Evolutionary conservation across 2,797 vertebrate genomes (phyloP), one percentile per base, ranked within the genome.

Genomic region (Cyprinella venusta): DNA sequence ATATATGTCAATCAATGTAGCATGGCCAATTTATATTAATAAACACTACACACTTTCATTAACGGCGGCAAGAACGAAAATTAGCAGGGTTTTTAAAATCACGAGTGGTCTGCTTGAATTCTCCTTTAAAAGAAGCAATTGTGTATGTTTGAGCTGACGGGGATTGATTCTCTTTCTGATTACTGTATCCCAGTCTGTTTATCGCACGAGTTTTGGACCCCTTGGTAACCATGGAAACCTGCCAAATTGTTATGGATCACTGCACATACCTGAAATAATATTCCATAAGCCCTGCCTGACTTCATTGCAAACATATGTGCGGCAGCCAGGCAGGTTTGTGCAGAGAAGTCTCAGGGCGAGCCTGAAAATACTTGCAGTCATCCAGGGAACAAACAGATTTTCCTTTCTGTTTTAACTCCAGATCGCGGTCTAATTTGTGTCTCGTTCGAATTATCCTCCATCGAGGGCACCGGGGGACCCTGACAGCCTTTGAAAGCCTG

Each of bases 1-100:
- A 75, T 88, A 89, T 67, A 91, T 88, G 89, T 90, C 91, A 94
- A 71, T 93, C 89, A 92, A 88, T 85, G 77, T 68, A 84, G 85
- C 79, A 82, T 4, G 68, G 68, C 80, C 81, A 76, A 85, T 88
- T 84, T 85, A 88, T 80, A 80, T 79, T 79, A 84, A 87, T 87
- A 79, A 63, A 36, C 36, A 18, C 36, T 79, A 79, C 69, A 67
- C 63, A 82, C 38, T 82, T 50, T 7, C 78, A 87, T 82, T 77
- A 76, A 76, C 19, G 45, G 40, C 54, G 76, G 87, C 68, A 78
- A 71, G 68, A 45, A 74, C 5, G 4, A 74, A 68, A 83, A 79
- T 74, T 52, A 24, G 52, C 40, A 38, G 26, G 38, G 13, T 24
- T 56, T 21, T 69, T 15, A 19, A 68, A 64, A 59, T n/a, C 40